Evolutionary conservation across 2,797 vertebrate species (phyloP).

Genomic region (Rhinichthys osculus): DNA sequence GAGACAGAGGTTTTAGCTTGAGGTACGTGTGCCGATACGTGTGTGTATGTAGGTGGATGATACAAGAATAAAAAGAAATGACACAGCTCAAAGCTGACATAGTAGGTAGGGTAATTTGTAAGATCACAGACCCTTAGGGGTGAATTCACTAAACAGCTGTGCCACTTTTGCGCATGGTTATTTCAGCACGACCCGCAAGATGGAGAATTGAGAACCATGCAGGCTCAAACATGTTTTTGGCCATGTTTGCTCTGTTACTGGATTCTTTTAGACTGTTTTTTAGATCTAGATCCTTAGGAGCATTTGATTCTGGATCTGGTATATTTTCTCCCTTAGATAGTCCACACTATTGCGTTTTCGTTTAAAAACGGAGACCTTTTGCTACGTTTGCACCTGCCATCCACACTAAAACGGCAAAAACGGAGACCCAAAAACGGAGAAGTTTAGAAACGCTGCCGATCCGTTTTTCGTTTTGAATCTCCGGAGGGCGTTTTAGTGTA

Average conservation of each 20-base stretch:
- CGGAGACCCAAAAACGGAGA: no score
- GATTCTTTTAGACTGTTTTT: not conserved
- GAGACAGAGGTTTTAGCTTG: constrained; percentile 29
- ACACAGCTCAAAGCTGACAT: not conserved
- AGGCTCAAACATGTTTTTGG: not conserved
- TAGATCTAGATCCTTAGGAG: not conserved
- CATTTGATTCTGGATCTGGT: not conserved
- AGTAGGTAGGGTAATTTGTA: constrained; percentile 22
- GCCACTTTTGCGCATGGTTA: not conserved
- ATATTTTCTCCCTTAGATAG: not conserved
- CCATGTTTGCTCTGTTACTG: not conserved
- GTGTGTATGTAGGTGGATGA: constrained; percentile 1
- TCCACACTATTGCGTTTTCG: no score
- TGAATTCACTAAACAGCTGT: constrained; percentile 20
- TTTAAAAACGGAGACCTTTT: no score
- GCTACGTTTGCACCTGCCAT: no score
- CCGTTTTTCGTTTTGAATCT: no score
- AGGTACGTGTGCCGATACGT: not conserved
- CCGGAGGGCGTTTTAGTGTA: no score
- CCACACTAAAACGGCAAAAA: no score
- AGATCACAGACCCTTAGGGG: constrained; percentile 5
- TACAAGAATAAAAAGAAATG: constrained; percentile 17
- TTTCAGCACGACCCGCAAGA: not conserved
- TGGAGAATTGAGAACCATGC: not conserved
- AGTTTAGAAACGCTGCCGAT: no score